Percentiles rank a stretch among this genome's conserved stretches.
These are phyloP conservation scores for Sceloporus undulatus DNA, from an alignment of 2,113 vertebrate species.

Conservation along the genomic window DNA sequence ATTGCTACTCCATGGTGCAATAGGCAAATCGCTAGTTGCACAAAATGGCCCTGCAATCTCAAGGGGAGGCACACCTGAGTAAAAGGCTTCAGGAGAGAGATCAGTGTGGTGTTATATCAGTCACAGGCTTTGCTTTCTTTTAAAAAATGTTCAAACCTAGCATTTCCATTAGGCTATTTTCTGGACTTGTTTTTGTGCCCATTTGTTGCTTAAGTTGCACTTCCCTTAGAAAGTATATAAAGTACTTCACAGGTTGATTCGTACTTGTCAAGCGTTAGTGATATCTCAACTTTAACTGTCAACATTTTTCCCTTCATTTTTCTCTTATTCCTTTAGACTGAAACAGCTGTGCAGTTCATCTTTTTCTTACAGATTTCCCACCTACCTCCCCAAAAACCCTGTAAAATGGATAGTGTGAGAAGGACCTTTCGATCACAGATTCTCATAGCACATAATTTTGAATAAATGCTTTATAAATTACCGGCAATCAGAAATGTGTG, in stretches of 20 bases:
- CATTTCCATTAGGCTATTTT: not conserved
- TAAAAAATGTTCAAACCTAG: not conserved
- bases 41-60: no score
- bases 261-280: slow-evolving; percentile 5
- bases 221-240: slow-evolving; percentile 30
- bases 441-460: slow-evolving; percentile 17
- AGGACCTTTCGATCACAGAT: slow-evolving; percentile 40
- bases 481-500: not conserved
- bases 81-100: no score
- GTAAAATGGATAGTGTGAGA: not conserved
- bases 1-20: not conserved
- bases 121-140: not conserved
- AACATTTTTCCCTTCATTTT: slow-evolving; percentile 11
- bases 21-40: not conserved
- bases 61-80: not conserved
- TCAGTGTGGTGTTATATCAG: not conserved
- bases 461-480: slow-evolving; percentile 40
- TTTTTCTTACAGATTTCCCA: not conserved
- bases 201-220: slow-evolving; percentile 37
- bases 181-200: not conserved
- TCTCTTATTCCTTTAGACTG: slow-evolving; percentile 35
- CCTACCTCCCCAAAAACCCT: not conserved
- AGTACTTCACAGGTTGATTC: slow-evolving; percentile 20
- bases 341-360: slow-evolving; percentile 31
- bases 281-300: slow-evolving; percentile 28